Conservation (phyloP, 1,140 invertebrate species). For the Dolichoris vasculosae region DNA sequence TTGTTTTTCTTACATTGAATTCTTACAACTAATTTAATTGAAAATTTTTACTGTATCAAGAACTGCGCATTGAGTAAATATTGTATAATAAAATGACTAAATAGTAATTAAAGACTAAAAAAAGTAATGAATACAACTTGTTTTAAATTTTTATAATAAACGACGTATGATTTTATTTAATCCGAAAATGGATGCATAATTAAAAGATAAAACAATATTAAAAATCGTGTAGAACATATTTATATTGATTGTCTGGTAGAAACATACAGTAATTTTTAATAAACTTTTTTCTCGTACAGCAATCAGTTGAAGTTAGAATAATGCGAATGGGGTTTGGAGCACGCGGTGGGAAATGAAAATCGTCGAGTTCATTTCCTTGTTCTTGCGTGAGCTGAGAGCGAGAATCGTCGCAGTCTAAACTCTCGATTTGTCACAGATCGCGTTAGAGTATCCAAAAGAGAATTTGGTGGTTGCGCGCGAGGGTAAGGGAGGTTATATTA, state of each 20-base stretch:
- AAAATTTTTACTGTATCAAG: too few relatives aligned
- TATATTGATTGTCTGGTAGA: neutral
- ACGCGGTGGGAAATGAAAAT: constrained; percentile 46
- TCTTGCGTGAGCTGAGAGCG: constrained; percentile 43
- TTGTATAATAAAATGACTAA: too few relatives aligned
- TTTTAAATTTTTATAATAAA: too few relatives aligned
- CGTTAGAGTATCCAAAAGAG: constrained; percentile 30
- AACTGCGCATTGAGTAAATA: too few relatives aligned
- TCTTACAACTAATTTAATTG: too few relatives aligned
- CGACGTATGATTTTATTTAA: too few relatives aligned
- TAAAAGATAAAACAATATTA: too few relatives aligned
- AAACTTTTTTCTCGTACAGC: constrained; percentile 29
- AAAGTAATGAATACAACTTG: too few relatives aligned
- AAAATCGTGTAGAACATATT: neutral
- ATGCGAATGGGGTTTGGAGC: neutral
- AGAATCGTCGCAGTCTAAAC: constrained; percentile 37
- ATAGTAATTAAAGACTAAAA: too few relatives aligned
- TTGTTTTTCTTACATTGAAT: too few relatives aligned
- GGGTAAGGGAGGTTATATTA: neutral
- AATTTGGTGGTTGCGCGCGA: neutral
- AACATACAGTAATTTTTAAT: constrained; percentile 42
- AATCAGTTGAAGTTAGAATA: neutral
- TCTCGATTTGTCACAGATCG: constrained; percentile 49
- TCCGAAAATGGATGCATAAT: too few relatives aligned
- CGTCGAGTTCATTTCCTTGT: constrained; percentile 52